phyloP scores from a whole-genome alignment of 2,797 vertebrate genomes.

The Merluccius polli region DNA sequence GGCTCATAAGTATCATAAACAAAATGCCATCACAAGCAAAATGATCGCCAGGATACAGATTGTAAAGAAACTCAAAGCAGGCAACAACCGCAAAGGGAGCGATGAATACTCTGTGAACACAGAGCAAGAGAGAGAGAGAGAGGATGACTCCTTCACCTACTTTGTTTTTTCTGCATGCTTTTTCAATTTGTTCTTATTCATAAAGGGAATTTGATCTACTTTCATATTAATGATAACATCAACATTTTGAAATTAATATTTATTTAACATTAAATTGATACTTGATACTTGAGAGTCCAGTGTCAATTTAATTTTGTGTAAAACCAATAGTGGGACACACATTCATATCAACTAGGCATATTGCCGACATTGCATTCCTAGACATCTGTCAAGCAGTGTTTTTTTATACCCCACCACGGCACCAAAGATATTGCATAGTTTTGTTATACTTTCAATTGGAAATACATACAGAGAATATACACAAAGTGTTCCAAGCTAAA shows the following conservation, averaged over 20 bases:
- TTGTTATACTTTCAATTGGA: neutral
- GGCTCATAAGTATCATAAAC: neutral
- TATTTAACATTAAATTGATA: neutral
- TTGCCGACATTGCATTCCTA: neutral
- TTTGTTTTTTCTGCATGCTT: neutral
- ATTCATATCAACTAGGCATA: neutral
- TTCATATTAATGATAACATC: neutral
- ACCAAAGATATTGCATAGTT: neutral
- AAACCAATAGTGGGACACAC: neutral
- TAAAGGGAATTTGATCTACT: neutral
- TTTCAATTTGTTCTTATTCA: neutral
- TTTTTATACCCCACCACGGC: neutral
- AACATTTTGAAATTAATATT: neutral
- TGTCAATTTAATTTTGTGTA: neutral
- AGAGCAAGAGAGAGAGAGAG: neutral
- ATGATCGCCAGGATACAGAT: neutral
- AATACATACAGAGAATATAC: neutral
- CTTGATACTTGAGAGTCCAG: neutral
- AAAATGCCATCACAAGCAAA: neutral
- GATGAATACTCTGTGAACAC: neutral
- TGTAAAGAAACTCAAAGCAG: neutral
- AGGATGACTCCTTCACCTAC: neutral
- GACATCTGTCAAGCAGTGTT: neutral
- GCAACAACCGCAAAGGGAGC: conserved; percentile 1
- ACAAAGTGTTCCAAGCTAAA: neutral